Base-by-base conservation (phyloP, 2,113 vertebrate genomes). In the Felis chaus region DNA sequence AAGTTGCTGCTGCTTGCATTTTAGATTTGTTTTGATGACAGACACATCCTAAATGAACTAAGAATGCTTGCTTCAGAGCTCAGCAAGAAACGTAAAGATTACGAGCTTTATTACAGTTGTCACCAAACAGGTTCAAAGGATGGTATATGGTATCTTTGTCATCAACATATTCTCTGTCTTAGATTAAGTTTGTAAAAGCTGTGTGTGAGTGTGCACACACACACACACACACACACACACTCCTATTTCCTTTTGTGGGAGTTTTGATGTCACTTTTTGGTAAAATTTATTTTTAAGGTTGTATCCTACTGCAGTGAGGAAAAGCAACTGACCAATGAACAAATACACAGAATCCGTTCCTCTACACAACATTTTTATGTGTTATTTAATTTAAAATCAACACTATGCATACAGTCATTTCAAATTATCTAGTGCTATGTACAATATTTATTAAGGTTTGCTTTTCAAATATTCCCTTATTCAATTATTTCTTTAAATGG, bases 1-100 rank as follows among this genome's bases (percentile, higher is more conserved):
- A 98, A 98, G 98, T 98, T 98, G 98, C 98, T 96, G 95, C 80
- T 97, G 97, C 93, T 97, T 98, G 98, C 97, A 87, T 97, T 98
- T 99, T 96, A 92, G 78, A 97, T 97, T 98, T 96, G 86, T 92
- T 98, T 97, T 92, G 63, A 2, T 95, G 98, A 97, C 95, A 97
- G 97, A 63, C 0, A 0, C 33, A 0, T 97, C 93, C 96, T 96
- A 98, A 97, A 98, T 73, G 95, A 97, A 91, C 25, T 29, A 55
- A 39, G 65, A 76, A 97, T 9, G 5, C 66, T 98, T 93, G 94
- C 25, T 92, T 97, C 69, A 23, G 94, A 93, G 92, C 45, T 95
- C 55, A 85, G 95, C 69, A 53, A 90, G 91, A 86, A 76, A 91
- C 73, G 87, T 69, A 89, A 78, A 96, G 95, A 82, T 7, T 7